Base-by-base conservation (phyloP, 2,113 vertebrate species). In the Aspidoscelis tigris region DNA sequence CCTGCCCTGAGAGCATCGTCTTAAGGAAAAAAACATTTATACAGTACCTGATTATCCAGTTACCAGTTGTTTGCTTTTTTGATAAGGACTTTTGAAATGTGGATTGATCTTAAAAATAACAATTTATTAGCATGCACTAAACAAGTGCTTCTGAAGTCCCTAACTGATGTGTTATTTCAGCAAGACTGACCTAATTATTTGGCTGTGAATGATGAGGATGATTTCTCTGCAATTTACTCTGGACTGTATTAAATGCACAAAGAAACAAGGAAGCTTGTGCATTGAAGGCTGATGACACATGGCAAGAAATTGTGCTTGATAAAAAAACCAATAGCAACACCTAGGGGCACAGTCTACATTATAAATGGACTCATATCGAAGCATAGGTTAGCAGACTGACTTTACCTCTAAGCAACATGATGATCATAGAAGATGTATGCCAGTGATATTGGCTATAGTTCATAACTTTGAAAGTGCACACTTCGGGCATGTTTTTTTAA, bases 161-260 rank as follows among this genome's bases (percentile, higher is more conserved):
- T 64, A 69, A 41, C 14, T 83, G 41, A 76, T 81, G 39, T 88
- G 41, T 79, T 61, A 26, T 81, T 88, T n/a, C 24, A 88, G 33
- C n/a, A 82, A 39, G 20, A 79, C 1, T 4, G 7, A 84, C 14
- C 83, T 78, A 77, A 86, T 86, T 86, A 86, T 86, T 86, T 78
- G 75, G 9, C 70, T 86, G 43, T 78, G 76, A 82, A 76, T 66
- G 33, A 78, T 64, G 74, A 65, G 7, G 14, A 76, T 78, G 39
- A 73, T 86, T 91, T 92, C 88, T 76, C 5, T 66, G 22, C 72
- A 4, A 79, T 21, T 86, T 89, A 65, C 2, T 11, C 2, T 72
- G 39, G 74, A 72, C 55, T 1, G 76, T 5, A 77, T 68, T 44
- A 26, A 78, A 84, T 33, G 61, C 41, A 73, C 26, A 81, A 83